Percentiles rank a stretch among this genome's conserved stretches.
Evolutionary conservation across 2,888 invertebrate genomes (phyloP).

Genomic region (Herminia tarsipennalis): DNA sequence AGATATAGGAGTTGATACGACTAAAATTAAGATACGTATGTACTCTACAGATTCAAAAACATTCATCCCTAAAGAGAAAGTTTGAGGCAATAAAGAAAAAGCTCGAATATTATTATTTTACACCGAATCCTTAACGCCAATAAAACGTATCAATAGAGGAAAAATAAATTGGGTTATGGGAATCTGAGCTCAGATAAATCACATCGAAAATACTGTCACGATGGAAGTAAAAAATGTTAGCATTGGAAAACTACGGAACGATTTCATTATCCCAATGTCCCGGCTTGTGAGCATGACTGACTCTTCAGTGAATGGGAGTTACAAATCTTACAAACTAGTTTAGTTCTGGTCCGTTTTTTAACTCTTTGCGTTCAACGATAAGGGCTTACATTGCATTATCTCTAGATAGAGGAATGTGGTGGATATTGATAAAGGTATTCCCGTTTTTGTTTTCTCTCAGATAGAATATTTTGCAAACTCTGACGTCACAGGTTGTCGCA

Average conservation of each 20-base stretch:
- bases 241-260: constrained; percentile 68
- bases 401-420: too few species aligned
- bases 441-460: too few species aligned
- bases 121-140: constrained; percentile 44
- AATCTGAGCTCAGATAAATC: constrained; percentile 76
- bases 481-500: too few species aligned
- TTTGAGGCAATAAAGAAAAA: constrained; percentile 15
- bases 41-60: too few species aligned
- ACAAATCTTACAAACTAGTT: constrained; percentile 37
- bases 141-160: constrained; percentile 58
- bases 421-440: too few species aligned
- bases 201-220: constrained; percentile 82
- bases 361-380: constrained; percentile 22
- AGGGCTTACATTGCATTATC: too few species aligned
- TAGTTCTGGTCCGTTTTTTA: constrained; percentile 31
- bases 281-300: constrained; percentile 68
- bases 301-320: constrained; percentile 49
- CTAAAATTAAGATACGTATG: too few species aligned
- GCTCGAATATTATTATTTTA: constrained; percentile 16
- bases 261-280: constrained; percentile 70
- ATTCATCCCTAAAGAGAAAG: constrained; percentile 19
- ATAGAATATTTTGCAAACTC: too few species aligned
- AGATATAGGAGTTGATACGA: too few species aligned
- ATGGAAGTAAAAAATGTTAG: constrained; percentile 68
- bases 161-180: constrained; percentile 79